phyloP scores from a whole-genome alignment of 2,113 vertebrate genomes.

The Spheniscus mendiculus region DNA sequence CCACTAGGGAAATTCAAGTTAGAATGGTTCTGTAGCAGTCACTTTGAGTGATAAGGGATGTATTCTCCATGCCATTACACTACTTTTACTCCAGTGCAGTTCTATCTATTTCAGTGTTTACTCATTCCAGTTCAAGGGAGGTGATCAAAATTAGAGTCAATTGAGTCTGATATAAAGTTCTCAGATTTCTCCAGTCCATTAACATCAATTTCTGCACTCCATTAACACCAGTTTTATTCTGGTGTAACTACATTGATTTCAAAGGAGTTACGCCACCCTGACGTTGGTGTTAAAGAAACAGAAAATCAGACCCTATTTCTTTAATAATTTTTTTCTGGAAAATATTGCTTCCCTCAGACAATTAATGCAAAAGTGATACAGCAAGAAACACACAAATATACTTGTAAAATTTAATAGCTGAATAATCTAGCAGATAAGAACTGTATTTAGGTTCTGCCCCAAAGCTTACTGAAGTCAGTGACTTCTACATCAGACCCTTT shows the following conservation, averaged over 20 bases:
- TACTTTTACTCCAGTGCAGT: not conserved
- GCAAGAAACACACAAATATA: not conserved
- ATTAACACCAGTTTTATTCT: slow-evolving; percentile 53
- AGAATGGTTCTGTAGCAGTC: not conserved
- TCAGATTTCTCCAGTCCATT: slow-evolving; percentile 56
- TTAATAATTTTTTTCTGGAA: not conserved
- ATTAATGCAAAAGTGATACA: not conserved
- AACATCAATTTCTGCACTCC: slow-evolving; percentile 63
- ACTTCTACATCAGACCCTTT: not conserved
- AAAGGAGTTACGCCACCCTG: not conserved
- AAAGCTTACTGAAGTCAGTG: not conserved
- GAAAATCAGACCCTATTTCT: not conserved
- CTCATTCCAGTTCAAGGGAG: slow-evolving; percentile 40
- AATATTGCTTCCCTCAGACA: not conserved
- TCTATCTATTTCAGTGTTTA: slow-evolving; percentile 38
- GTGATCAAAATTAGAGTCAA: slow-evolving; percentile 49
- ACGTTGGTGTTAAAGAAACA: not conserved
- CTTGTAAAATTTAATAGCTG: not conserved
- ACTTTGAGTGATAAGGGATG: not conserved
- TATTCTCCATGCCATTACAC: not conserved
- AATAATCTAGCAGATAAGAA: not conserved
- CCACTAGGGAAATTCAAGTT: not conserved
- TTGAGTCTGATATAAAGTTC: slow-evolving; percentile 24
- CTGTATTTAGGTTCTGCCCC: not conserved
- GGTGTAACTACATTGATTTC: slow-evolving; percentile 34